These are phyloP conservation scores for Anseranas semipalmata DNA, from an alignment of 2,113 vertebrate genomes.

Conservation along the genomic window DNA sequence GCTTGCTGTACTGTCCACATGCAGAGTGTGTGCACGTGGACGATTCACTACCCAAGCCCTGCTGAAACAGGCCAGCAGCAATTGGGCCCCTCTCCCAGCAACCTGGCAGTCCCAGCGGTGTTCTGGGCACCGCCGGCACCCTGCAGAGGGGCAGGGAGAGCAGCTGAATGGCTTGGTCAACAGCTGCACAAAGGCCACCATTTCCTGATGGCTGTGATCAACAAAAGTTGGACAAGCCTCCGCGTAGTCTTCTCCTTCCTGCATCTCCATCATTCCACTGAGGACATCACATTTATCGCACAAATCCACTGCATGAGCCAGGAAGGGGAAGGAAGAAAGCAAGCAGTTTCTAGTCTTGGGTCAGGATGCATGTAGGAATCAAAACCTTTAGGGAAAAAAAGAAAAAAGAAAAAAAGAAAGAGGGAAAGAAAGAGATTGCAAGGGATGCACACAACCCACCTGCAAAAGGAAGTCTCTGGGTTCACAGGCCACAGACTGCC, in stretches of 20 bases:
- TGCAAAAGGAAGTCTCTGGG: background rate
- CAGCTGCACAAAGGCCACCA: accelerated
- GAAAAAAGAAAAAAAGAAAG: background rate
- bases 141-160: no score
- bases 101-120: accelerated
- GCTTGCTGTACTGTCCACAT: accelerated
- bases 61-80: background rate
- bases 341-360: no score
- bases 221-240: background rate
- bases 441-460: background rate
- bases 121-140: no score
- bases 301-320: background rate
- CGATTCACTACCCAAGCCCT: background rate
- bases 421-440: background rate
- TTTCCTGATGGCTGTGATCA: accelerated
- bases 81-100: accelerated
- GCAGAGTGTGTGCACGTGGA: accelerated
- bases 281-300: accelerated
- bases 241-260: background rate
- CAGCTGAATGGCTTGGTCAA: accelerated
- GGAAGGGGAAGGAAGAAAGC: background rate
- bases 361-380: background rate
- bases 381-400: background rate
- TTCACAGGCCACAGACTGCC: background rate
- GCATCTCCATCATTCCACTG: accelerated